These are phyloP conservation scores for Opisthocomus hoazin DNA, from an alignment of 2,113 vertebrate genomes.

Conservation along the genomic window DNA sequence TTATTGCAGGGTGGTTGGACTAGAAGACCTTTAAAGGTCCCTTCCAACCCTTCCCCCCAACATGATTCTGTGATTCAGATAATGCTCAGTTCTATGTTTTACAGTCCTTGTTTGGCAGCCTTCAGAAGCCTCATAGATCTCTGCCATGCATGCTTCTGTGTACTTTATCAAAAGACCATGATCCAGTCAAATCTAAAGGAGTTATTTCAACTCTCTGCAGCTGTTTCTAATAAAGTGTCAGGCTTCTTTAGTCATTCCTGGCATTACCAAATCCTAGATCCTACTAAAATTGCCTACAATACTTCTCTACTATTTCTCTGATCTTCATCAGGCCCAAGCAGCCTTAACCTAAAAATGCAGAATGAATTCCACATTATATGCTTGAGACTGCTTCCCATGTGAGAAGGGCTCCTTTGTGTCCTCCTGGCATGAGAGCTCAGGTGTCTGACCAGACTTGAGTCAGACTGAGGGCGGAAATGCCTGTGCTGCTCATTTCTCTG, in stretches of 20 bases:
- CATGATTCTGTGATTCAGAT: no score
- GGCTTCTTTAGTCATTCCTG: not conserved
- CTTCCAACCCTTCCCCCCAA: no score
- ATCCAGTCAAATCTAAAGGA: not conserved
- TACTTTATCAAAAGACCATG: not conserved
- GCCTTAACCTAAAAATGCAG: not conserved
- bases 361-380: not conserved
- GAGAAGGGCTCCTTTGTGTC: not conserved
- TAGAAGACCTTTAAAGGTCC: no score
- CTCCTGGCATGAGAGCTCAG: not conserved
- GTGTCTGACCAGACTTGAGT: not conserved
- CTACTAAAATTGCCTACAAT: not conserved
- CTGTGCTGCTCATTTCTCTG: not conserved
- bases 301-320: not conserved
- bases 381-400: not conserved
- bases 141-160: not conserved
- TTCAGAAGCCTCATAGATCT: not conserved
- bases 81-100: not conserved
- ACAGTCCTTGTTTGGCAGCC: not conserved
- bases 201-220: not conserved
- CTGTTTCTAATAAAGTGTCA: not conserved
- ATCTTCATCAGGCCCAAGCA: not conserved
- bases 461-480: not conserved
- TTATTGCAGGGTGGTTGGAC: no score
- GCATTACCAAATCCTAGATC: not conserved